Evolutionary conservation across 2,888 invertebrate genomes (phyloP), one percentile per base, ranked within the genome.

Genomic region (Stenchaetothrips biformis): DNA sequence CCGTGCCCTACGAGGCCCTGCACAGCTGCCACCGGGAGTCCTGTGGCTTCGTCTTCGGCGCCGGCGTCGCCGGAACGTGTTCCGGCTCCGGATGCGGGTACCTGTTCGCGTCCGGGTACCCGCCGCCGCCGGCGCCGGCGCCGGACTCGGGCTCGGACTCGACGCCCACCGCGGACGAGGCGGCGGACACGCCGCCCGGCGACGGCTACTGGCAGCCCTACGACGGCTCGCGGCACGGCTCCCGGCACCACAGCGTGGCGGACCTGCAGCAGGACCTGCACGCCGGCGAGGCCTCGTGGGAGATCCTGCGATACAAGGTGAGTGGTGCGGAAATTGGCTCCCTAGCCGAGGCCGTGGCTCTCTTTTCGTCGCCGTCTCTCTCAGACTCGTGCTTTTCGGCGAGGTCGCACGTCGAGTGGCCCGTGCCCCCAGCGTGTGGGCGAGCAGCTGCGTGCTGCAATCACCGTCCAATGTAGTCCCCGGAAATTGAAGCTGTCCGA

Each of bases 21-120:
- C 67, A 74, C 67, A 74, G 67, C 67, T 59, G 67, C 67, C 21
- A 18, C 21, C 67, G 59, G 59, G 59, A 16, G 59, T 18, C 67
- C 67, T 74, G 67, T 25, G 67, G 67, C 67, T 74, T 74, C 67
- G 67, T 74, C 25, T 74, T 74, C 67, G 67, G 67, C 16, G 53
- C 53, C 16, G 13, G 53, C 53, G 53, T 11, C 25, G 67, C 67
- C 67, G 67, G 67, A 2, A 21, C 67, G 21, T 74, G 67, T 74
- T 74, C 67, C 67, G 67, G 67, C 67, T 74, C 67, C 67, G 67
- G 67, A 74, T 74, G 67, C 25, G 67, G 67, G 67, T 74, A 74
- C 67, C 67, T 74, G 67, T 74, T 74, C 67, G 67, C 25, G 7
- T 74, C 67, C 67, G 67, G 67, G 67, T 74, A 74, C 25, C 67